Percentiles rank a stretch among this genome's conserved stretches.
phyloP scores from a whole-genome alignment of 2,797 vertebrate genomes.

The Malurus leucopterus region DNA sequence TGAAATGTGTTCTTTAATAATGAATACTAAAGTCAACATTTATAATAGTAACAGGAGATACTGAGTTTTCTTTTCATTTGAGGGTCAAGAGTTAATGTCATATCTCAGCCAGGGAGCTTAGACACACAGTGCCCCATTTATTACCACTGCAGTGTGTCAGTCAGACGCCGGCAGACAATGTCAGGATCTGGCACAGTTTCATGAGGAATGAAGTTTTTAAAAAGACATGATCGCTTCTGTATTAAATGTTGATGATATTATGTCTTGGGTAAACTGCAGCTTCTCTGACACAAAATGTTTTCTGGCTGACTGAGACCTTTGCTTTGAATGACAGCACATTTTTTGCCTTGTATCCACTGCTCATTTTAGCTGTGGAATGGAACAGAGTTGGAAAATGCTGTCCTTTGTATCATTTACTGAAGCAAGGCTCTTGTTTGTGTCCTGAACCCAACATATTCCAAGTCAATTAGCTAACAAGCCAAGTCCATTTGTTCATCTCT shows the following conservation, averaged over 20 bases:
- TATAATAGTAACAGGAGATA: conserved; percentile 49
- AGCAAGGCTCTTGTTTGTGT: neutral
- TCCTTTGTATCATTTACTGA: neutral
- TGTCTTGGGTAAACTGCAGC: neutral
- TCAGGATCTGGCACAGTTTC: neutral
- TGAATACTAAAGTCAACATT: conserved; percentile 57
- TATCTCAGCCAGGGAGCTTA: conserved; percentile 35
- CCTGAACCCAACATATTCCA: neutral
- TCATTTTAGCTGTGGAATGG: neutral
- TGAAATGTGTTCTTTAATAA: conserved; percentile 52
- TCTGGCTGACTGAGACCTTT: neutral
- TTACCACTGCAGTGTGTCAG: conserved; percentile 13
- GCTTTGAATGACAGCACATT: neutral
- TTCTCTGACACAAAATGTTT: neutral
- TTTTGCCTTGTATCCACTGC: neutral
- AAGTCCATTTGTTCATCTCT: neutral
- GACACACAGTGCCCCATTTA: conserved; percentile 34
- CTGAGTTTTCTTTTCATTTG: conserved; percentile 56
- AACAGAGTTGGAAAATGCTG: neutral
- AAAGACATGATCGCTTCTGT: neutral
- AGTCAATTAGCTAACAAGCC: neutral
- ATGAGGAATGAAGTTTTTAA: neutral
- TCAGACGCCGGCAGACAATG: neutral
- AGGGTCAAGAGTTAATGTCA: conserved; percentile 44
- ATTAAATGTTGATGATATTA: neutral